Evolutionary conservation across 2,113 vertebrate genomes (phyloP).

Genomic region (Gallinago jamesoni): DNA sequence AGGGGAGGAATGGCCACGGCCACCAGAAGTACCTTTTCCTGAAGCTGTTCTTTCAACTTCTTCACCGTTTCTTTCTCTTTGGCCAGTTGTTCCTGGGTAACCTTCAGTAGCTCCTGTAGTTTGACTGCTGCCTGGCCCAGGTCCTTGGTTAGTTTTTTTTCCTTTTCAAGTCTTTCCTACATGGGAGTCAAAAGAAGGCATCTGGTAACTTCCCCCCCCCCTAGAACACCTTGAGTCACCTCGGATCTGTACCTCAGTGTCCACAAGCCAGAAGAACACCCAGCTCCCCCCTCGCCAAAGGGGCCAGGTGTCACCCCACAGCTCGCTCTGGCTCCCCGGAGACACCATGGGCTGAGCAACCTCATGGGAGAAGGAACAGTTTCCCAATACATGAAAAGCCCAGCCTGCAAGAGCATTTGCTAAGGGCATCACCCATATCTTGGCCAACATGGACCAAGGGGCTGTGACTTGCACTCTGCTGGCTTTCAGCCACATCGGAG

Average conservation of each 20-base stretch:
- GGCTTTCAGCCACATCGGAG: accelerated
- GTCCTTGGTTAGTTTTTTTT: conserved; percentile 90
- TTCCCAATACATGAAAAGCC: accelerated
- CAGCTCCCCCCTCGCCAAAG: not conserved
- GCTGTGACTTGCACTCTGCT: not conserved
- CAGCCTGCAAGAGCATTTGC: not conserved
- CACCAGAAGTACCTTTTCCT: conserved; percentile 73
- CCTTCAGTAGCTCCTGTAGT: conserved; percentile 90
- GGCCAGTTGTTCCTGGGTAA: conserved; percentile 86
- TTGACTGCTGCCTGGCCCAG: conserved; percentile 88
- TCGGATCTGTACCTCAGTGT: accelerated
- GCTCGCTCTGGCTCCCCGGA: not conserved
- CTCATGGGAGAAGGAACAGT: not conserved
- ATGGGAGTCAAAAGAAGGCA: not conserved
- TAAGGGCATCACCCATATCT: not conserved
- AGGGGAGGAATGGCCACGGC: not conserved
- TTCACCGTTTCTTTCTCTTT: conserved; percentile 85
- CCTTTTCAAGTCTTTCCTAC: conserved; percentile 91
- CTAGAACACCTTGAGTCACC: not conserved
- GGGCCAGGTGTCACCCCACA: not conserved
- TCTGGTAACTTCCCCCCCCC: not conserved
- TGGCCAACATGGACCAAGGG: not conserved
- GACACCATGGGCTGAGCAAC: not conserved
- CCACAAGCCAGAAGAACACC: not conserved
- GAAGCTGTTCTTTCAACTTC: conserved; percentile 83